Evolutionary conservation across 2,888 invertebrate genomes (phyloP).

Genomic region (Aplocera efformata): DNA sequence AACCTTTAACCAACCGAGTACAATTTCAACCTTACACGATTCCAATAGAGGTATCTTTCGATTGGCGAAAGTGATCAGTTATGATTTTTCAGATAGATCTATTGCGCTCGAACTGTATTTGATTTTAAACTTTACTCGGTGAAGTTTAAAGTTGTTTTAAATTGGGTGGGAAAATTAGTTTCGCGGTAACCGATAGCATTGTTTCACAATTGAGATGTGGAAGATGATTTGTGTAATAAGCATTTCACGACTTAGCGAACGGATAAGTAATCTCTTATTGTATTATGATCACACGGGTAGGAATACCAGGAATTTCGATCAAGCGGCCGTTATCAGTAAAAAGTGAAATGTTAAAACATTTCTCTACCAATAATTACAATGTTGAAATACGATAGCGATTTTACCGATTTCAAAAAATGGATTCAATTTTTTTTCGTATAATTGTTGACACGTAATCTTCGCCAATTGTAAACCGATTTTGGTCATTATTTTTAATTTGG

Average conservation of each 20-base stretch:
- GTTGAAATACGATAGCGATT: too few species aligned
- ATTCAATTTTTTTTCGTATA: too few species aligned
- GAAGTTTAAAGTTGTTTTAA: conserved; percentile 34
- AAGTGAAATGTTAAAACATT: too few species aligned
- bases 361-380: too few species aligned
- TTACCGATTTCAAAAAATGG: too few species aligned
- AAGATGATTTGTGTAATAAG: conserved; percentile 56
- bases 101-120: conserved; percentile 13
- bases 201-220: conserved; percentile 70
- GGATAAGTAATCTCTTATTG: conserved; percentile 27
- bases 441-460: too few species aligned
- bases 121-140: conserved; percentile 28
- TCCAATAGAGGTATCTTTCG: conserved; percentile 34
- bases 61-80: conserved; percentile 25
- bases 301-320: too few species aligned
- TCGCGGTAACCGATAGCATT: conserved; percentile 54
- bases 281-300: conserved; percentile 6
- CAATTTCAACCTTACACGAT: conserved; percentile 34
- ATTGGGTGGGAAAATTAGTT: conserved; percentile 15
- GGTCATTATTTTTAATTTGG: too few species aligned
- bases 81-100: conserved; percentile 29
- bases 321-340: too few species aligned
- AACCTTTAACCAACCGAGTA: conserved; percentile 36
- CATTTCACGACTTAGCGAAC: conserved; percentile 48
- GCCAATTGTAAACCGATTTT: too few species aligned